Conservation (phyloP, 2,888 invertebrate genomes). For the Dicycla oo region DNA sequence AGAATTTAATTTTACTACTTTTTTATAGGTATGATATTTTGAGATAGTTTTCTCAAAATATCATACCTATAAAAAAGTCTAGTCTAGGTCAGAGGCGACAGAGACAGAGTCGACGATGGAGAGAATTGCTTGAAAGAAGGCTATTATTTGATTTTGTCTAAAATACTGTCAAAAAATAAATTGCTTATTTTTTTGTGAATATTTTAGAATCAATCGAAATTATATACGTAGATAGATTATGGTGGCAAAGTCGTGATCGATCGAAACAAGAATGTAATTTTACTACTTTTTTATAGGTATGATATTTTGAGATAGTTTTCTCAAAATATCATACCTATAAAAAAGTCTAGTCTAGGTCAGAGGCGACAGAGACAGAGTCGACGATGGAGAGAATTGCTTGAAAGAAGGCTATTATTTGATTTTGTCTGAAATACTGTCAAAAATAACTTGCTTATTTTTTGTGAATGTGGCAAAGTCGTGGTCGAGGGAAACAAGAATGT, state of each 20-base stretch:
- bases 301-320: neutral
- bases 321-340: too few relatives aligned
- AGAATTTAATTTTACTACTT: neutral
- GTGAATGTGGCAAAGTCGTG: too few relatives aligned
- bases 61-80: too few relatives aligned
- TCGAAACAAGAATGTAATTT: neutral
- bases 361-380: too few relatives aligned
- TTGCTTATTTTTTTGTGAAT: neutral
- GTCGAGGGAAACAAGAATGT: neutral
- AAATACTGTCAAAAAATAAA: neutral
- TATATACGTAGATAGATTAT: neutral
- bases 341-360: too few relatives aligned
- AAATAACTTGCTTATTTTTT: neutral
- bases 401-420: constrained; percentile 10
- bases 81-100: too few relatives aligned
- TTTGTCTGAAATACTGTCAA: neutral
- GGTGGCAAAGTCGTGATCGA: too few relatives aligned
- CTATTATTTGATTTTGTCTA: constrained; percentile 4
- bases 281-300: neutral
- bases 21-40: neutral
- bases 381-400: neutral
- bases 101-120: too few relatives aligned
- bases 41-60: too few relatives aligned
- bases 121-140: neutral
- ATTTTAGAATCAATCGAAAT: neutral